phyloP scores from a whole-genome alignment of 2,113 vertebrate species.

The Notothenia coriiceps region DNA sequence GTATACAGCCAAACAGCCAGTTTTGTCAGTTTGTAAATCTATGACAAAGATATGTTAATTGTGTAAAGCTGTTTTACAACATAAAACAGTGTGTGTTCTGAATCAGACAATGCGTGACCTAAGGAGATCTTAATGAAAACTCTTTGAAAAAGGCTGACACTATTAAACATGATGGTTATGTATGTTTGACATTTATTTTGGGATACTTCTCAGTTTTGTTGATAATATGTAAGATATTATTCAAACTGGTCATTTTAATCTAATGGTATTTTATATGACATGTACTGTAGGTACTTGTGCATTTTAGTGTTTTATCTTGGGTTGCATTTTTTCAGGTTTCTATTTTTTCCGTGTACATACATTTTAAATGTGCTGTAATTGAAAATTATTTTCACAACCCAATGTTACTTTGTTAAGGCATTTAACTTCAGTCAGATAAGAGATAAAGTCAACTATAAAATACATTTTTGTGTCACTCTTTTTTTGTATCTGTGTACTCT shows the following conservation, averaged over 20 bases:
- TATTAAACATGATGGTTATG: conserved; percentile 15
- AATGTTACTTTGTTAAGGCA: conserved; percentile 50
- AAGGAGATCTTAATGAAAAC: conserved; percentile 18
- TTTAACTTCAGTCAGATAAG: conserved; percentile 30
- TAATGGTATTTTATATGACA: conserved; percentile 41
- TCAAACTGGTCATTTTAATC: conserved; percentile 42
- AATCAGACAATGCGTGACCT: conserved; percentile 12
- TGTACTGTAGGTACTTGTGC: conserved; percentile 51
- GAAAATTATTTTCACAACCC: conserved; percentile 54
- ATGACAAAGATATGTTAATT: background rate
- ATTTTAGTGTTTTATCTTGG: conserved; percentile 30
- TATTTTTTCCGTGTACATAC: conserved; percentile 27
- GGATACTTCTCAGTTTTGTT: conserved; percentile 33
- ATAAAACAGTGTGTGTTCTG: conserved; percentile 3
- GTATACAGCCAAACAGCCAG: conserved; percentile 21
- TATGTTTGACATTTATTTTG: conserved; percentile 41
- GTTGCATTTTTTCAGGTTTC: conserved; percentile 13
- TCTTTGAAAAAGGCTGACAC: conserved; percentile 7
- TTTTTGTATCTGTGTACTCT: conserved; percentile 4
- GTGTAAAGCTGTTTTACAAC: conserved; percentile 24
- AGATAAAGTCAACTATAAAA: conserved; percentile 62
- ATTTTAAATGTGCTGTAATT: conserved; percentile 19
- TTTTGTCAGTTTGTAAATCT: conserved; percentile 55
- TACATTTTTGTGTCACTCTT: background rate
- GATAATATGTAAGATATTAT: conserved; percentile 29